Evolutionary conservation across 2,797 vertebrate genomes (phyloP).

Genomic region (Falco rusticolus): DNA sequence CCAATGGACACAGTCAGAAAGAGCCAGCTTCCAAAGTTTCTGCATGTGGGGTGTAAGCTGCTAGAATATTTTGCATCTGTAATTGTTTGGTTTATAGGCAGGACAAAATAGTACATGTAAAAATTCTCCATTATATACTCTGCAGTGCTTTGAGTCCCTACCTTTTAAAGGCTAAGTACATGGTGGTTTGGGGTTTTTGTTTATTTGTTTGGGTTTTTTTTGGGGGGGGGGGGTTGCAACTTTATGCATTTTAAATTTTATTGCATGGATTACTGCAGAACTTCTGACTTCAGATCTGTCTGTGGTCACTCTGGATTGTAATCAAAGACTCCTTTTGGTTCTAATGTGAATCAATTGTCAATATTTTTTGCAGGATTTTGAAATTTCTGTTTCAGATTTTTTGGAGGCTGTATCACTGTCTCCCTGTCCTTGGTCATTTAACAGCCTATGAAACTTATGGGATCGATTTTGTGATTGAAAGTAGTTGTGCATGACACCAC

Average conservation of each 20-base stretch:
- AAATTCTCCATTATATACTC: background rate
- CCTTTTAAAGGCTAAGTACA: background rate
- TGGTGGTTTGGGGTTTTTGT: background rate
- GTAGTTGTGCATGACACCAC: background rate
- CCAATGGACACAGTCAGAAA: background rate
- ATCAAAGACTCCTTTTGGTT: background rate
- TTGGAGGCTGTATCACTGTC: fast-evolving
- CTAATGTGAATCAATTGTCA: background rate
- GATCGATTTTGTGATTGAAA: background rate
- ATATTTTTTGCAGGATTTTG: background rate
- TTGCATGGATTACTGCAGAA: background rate
- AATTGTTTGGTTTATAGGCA: background rate
- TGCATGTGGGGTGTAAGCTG: background rate
- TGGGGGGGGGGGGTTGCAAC: background rate
- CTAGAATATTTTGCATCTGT: background rate
- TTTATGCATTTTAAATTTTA: background rate
- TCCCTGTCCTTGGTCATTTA: background rate
- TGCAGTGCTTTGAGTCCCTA: background rate
- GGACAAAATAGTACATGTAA: background rate
- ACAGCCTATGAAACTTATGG: background rate
- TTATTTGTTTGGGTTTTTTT: too few relatives aligned
- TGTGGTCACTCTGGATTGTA: background rate
- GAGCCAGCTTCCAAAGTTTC: background rate
- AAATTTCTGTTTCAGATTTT: background rate
- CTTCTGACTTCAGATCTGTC: background rate